phyloP scores from a whole-genome alignment of 2,797 vertebrate species.

The Microctenopoma lineatum region DNA sequence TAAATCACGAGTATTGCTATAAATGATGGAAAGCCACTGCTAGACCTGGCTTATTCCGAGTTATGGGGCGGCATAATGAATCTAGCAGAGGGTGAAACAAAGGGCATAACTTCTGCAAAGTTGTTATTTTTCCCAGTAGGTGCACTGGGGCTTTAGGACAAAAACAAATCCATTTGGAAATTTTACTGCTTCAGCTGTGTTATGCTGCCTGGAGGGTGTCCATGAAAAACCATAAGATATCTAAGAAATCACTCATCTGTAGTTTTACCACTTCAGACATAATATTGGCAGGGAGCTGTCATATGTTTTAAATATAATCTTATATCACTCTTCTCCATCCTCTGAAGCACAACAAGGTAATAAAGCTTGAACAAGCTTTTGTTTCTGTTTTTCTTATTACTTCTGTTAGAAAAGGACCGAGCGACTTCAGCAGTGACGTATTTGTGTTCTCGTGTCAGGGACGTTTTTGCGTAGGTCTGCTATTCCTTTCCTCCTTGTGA shows the following conservation, averaged over 20 bases:
- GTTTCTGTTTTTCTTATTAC: conserved; percentile 18
- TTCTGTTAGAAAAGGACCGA: conserved; percentile 20
- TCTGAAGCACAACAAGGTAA: conserved; percentile 38
- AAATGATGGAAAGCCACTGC: conserved; percentile 52
- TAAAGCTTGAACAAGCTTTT: conserved; percentile 35
- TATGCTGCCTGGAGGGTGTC: conserved; percentile 61
- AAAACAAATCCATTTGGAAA: conserved; percentile 72
- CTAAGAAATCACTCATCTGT: conserved; percentile 67
- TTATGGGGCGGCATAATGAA: conserved; percentile 57
- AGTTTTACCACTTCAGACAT: conserved; percentile 70
- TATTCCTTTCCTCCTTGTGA: background rate
- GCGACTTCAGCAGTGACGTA: background rate
- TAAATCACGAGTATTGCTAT: conserved; percentile 57
- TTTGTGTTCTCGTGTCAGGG: background rate
- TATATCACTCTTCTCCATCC: conserved; percentile 7
- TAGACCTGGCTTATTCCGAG: conserved; percentile 43
- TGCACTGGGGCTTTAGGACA: conserved; percentile 58
- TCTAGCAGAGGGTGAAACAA: conserved; percentile 71
- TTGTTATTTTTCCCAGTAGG: conserved; percentile 70
- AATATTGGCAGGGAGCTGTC: conserved; percentile 53
- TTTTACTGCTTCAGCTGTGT: conserved; percentile 54
- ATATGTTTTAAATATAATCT: conserved; percentile 42
- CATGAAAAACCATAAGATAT: conserved; percentile 69
- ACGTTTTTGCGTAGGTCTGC: background rate
- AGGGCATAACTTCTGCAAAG: conserved; percentile 65